phyloP scores from a whole-genome alignment of 2,113 vertebrate species.

The Pardalotus punctatus region DNA sequence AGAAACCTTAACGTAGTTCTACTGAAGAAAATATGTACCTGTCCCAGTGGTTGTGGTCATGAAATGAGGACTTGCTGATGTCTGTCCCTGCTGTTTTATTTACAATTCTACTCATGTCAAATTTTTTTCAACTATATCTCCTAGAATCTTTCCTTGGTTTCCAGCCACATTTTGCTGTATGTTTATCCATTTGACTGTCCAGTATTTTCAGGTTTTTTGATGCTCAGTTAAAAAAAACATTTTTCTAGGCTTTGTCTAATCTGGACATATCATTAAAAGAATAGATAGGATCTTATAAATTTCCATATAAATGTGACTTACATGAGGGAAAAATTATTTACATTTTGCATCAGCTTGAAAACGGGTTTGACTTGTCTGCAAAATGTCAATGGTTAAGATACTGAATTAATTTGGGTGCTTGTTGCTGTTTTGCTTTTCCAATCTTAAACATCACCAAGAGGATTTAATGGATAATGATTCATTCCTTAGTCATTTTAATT shows the following conservation, averaged over 20 bases:
- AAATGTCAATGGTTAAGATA: not conserved
- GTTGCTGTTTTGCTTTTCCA: not conserved
- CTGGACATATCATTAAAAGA: not conserved
- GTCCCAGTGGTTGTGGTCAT: not conserved
- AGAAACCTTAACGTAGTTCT: not conserved
- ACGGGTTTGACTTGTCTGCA: not conserved
- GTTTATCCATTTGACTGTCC: not conserved
- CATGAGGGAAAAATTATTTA: fast-evolving
- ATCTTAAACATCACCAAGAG: not conserved
- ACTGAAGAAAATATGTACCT: not conserved
- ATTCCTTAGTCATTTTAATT: slow-evolving; percentile 19
- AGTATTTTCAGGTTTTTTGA: not conserved
- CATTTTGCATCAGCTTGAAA: not conserved
- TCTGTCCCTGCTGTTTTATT: not conserved
- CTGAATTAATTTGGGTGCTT: not conserved
- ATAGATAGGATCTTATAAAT: not conserved
- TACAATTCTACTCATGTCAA: not conserved
- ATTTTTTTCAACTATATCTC: not conserved
- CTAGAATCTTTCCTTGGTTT: not conserved
- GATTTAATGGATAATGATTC: not conserved
- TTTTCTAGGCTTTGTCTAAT: not conserved
- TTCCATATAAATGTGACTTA: not conserved
- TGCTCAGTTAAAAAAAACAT: not conserved
- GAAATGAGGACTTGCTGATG: not conserved
- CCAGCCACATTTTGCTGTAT: fast-evolving